Evolutionary conservation across 2,797 vertebrate species (phyloP), one percentile per base, ranked within the genome.

Genomic region (Paedocypris micromegethes): DNA sequence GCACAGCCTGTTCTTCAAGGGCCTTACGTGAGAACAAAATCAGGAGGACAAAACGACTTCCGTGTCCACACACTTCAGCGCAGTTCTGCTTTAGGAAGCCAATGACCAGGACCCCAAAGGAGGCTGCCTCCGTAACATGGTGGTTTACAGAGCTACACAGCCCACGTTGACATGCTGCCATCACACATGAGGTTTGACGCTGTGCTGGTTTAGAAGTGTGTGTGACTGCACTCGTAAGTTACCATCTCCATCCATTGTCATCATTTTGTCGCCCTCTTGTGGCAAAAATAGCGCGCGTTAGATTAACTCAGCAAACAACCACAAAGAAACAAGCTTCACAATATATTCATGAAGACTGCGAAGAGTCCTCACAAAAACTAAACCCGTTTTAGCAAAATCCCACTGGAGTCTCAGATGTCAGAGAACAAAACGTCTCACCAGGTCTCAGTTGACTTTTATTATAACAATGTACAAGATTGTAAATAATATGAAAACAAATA

Each of bases 381-480:
- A 23, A 23, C 23, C 23, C 23, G 23, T 23, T 23, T 23, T 23
- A 23, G 23, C 23, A 23, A 23, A 23, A 23, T 23, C 23, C 23
- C 23, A 23, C 23, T 23, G 23, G n/a, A 51, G 48, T 59, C 71
- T 43, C 75, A 68, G 75, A 70, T 75, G 75, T 41, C 38, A 7
- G 38, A 49, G 40, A 50, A 38, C 39, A 50, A 58, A 73, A 48
- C 56, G 68, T 42, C 9, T 46, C 38, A 68, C 5, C 63, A 75
- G 83, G 85, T 80, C 85, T 75, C 79, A 79, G 81, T 63, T 77
- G 82, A 77, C 79, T 92, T 95, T 96, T 96, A 95, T 96, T 97
- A 94, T 94, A 90, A 94, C 92, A 96, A 93, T 92, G 91, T 92
- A 95, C 93, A 95, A 94, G 91, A 92, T 87, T 79, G 78, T 92